phyloP scores from a whole-genome alignment of 2,113 vertebrate genomes.

The Crypturellus undulatus region DNA sequence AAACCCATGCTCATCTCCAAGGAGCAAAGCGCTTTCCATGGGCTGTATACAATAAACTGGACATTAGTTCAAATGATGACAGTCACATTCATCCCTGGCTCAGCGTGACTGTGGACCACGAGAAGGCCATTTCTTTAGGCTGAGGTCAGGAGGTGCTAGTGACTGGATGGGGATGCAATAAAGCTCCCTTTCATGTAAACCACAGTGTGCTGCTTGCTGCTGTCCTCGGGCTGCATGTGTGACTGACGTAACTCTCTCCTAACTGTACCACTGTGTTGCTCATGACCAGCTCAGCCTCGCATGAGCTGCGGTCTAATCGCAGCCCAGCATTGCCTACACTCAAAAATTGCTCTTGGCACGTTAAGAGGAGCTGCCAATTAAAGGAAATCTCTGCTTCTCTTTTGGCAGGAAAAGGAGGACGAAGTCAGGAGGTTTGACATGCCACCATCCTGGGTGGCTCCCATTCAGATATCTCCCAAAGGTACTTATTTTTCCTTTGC shows the following conservation, averaged over 20 bases:
- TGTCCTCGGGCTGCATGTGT: neutral
- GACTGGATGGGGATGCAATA: neutral
- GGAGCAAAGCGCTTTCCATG: neutral
- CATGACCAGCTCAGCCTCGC: accelerated
- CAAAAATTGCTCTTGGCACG: neutral
- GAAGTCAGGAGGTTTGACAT: constrained; percentile 78
- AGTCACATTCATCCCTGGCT: neutral
- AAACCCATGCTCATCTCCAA: accelerated
- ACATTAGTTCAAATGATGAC: neutral
- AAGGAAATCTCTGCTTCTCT: constrained; percentile 14
- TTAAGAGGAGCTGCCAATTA: neutral
- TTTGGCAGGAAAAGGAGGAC: constrained; percentile 69
- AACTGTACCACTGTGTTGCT: neutral
- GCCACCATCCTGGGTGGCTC: constrained; percentile 86
- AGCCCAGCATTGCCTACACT: neutral
- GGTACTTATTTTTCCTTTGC: constrained; percentile 70
- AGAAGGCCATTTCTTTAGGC: neutral
- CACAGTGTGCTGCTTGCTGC: neutral
- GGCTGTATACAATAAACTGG: neutral
- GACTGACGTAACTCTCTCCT: neutral
- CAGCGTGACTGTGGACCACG: neutral
- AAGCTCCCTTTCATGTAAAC: neutral
- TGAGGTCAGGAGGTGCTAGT: neutral
- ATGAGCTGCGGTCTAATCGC: neutral
- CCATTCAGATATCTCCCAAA: constrained; percentile 78